Conservation (phyloP, 2,797 vertebrate species). For the Eutrigla gurnardus region DNA sequence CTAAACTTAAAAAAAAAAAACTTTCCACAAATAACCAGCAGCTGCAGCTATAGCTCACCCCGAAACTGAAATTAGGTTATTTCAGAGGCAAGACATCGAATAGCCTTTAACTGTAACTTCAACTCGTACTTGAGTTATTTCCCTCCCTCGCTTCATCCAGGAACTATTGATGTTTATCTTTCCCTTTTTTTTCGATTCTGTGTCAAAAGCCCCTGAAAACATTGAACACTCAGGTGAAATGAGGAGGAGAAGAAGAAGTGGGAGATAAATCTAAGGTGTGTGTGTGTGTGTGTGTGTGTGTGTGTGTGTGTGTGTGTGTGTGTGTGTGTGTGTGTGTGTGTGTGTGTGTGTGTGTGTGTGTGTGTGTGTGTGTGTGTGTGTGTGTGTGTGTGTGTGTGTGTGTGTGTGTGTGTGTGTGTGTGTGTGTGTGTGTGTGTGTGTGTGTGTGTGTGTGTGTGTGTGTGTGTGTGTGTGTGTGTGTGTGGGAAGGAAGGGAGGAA, state of each 20-base stretch:
- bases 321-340: too few relatives aligned
- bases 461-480: too few relatives aligned
- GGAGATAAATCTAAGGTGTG: slow-evolving; percentile 19
- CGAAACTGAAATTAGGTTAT: slow-evolving; percentile 1
- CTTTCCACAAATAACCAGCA: slow-evolving; percentile 28
- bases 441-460: too few relatives aligned
- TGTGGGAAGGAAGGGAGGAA: too few relatives aligned
- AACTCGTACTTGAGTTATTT: not conserved
- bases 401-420: too few relatives aligned
- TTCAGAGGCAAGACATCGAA: too few relatives aligned
- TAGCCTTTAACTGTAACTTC: not conserved
- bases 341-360: too few relatives aligned
- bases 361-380: too few relatives aligned
- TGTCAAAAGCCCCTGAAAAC: slow-evolving; percentile 38
- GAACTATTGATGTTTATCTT: slow-evolving; percentile 38
- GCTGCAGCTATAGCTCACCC: slow-evolving; percentile 17
- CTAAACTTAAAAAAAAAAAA: slow-evolving; percentile 34
- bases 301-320: not conserved
- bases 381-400: too few relatives aligned
- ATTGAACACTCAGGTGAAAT: slow-evolving; percentile 18
- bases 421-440: too few relatives aligned
- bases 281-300: not conserved
- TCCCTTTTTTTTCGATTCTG: slow-evolving; percentile 8
- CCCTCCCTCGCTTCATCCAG: slow-evolving; percentile 3
- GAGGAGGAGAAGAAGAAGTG: not conserved